These are phyloP conservation scores for Calameuta filiformis DNA, from an alignment of 2,888 invertebrate species.

Conservation along the genomic window DNA sequence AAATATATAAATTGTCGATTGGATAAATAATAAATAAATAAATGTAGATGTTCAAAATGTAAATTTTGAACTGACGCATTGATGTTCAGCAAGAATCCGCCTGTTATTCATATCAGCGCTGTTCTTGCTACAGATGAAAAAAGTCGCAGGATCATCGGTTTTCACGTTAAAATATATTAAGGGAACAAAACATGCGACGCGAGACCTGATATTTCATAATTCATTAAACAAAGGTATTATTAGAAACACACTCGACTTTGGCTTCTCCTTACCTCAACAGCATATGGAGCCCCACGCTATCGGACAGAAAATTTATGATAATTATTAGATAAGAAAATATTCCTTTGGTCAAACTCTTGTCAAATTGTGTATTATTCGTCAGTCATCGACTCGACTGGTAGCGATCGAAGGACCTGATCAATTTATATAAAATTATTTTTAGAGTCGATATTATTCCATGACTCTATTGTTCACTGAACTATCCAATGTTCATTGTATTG, in stretches of 20 bases:
- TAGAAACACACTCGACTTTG: neutral
- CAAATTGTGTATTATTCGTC: neutral
- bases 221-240: neutral
- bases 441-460: neutral
- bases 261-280: neutral
- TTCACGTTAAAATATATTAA: neutral
- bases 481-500: neutral
- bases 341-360: neutral
- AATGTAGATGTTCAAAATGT: neutral
- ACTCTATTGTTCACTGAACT: neutral
- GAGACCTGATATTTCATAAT: neutral
- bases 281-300: neutral
- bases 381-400: neutral
- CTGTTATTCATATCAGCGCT: neutral
- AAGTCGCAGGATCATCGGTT: neutral
- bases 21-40: neutral
- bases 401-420: neutral
- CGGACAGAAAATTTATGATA: neutral
- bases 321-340: neutral
- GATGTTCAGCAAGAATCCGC: neutral
- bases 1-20: neutral
- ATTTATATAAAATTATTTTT: neutral
- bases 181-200: neutral
- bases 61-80: neutral
- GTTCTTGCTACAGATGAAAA: neutral